Evolutionary conservation across 2,888 invertebrate genomes (phyloP).

Genomic region (Rotaria magnacalcarata): DNA sequence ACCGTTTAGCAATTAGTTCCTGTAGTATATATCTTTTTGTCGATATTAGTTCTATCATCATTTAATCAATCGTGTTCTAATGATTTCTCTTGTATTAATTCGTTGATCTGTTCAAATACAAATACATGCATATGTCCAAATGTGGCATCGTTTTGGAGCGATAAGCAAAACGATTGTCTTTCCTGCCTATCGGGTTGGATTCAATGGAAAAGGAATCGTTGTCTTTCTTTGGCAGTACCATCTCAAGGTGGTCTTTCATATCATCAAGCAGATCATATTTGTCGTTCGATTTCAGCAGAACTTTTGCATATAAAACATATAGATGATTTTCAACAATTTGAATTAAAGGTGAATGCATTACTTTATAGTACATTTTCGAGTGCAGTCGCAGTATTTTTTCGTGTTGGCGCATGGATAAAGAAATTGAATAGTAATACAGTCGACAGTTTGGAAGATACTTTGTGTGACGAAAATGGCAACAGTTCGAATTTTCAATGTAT

Average conservation of each 20-base stretch:
- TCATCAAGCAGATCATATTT: neutral
- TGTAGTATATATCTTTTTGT: neutral
- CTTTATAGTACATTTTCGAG: neutral
- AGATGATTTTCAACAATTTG: neutral
- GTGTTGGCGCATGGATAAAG: neutral
- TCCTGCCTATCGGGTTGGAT: neutral
- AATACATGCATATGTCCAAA: neutral
- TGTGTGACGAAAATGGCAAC: neutral
- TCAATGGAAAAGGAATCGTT: neutral
- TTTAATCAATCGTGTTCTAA: neutral
- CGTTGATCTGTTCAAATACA: neutral
- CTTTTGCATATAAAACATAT: neutral
- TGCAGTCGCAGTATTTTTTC: neutral
- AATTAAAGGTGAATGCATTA: neutral
- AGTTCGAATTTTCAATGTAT: neutral
- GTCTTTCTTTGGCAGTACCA: neutral
- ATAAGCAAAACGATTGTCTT: neutral
- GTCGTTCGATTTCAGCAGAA: neutral
- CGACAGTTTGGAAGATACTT: neutral
- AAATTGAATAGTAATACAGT: neutral
- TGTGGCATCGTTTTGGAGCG: neutral
- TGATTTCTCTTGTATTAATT: neutral
- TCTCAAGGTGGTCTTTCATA: neutral
- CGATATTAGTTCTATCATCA: neutral
- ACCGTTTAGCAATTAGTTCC: neutral